A percentile compares a stretch with the other conserved stretches of the same genome.
phyloP scores from a whole-genome alignment of 2,888 invertebrate species.

The Athrips mouffetella region DNA sequence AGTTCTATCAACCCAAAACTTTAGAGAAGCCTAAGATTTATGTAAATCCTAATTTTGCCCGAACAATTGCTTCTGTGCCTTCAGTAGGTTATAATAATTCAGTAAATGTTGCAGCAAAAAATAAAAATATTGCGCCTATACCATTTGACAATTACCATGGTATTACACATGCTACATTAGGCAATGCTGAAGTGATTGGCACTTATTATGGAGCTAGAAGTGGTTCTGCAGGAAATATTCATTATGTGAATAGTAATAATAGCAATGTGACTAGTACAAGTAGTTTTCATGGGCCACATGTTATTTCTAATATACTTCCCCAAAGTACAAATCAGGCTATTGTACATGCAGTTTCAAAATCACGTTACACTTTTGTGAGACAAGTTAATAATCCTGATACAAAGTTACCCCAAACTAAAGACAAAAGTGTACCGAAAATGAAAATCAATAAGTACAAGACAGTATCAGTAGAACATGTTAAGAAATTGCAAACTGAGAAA shows the following conservation, averaged over 20 bases:
- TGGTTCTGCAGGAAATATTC: background rate
- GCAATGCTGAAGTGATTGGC: background rate
- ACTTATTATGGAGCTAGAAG: background rate
- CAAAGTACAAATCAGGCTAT: conserved; percentile 16
- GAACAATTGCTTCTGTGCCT: conserved; percentile 20
- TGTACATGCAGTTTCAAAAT: conserved; percentile 25
- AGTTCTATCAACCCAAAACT: conserved; percentile 32
- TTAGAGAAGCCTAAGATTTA: conserved; percentile 51
- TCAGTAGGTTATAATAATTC: conserved; percentile 7
- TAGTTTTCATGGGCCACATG: conserved; percentile 8
- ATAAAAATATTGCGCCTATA: background rate
- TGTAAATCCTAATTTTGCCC: conserved; percentile 70
- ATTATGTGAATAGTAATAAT: background rate
- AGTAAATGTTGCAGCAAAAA: background rate
- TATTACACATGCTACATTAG: background rate
- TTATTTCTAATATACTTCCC: conserved; percentile 24
- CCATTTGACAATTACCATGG: background rate
- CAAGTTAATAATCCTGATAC: conserved; percentile 29
- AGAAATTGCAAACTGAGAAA: conserved; percentile 32
- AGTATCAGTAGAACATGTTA: conserved; percentile 46
- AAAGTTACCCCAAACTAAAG: conserved; percentile 16
- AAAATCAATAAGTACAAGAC: conserved; percentile 64
- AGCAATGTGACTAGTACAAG: background rate
- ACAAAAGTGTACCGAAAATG: conserved; percentile 38
- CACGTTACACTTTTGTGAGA: conserved; percentile 53